phyloP scores from a whole-genome alignment of 92 coral and sea anemone genomes.

The Parazoanthus atlanticus region DNA sequence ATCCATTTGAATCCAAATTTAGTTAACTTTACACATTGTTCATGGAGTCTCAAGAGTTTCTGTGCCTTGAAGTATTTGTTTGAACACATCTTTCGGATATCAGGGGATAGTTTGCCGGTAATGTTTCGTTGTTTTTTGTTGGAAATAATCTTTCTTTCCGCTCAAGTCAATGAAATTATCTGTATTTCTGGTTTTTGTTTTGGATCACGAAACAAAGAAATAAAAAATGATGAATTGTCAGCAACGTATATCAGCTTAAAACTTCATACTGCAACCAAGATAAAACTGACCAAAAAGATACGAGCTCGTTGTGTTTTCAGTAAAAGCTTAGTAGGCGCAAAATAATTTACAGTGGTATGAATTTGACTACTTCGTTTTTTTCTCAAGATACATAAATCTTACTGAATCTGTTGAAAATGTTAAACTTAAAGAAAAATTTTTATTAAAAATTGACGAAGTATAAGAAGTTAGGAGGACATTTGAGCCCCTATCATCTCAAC shows the following conservation, averaged over 20 bases:
- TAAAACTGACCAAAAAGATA: not conserved
- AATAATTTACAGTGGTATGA: too few species aligned
- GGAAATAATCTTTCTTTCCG: not conserved
- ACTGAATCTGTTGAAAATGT: not conserved
- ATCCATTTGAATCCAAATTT: too few species aligned
- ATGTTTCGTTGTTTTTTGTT: not conserved
- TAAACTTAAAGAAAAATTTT: too few species aligned
- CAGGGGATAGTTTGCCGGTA: not conserved
- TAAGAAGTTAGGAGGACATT: too few species aligned
- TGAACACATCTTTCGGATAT: not conserved
- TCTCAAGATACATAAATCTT: not conserved
- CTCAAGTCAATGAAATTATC: too few species aligned
- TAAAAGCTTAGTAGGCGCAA: not conserved
- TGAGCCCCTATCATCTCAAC: not conserved
- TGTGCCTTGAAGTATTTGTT: constrained; percentile 7
- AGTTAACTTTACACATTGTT: not conserved
- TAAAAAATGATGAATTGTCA: too few species aligned
- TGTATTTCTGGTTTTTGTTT: not conserved
- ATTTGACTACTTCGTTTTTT: too few species aligned
- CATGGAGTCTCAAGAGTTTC: not conserved
- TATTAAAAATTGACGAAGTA: too few species aligned
- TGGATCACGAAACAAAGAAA: not conserved
- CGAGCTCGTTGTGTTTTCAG: not conserved
- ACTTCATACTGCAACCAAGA: not conserved
- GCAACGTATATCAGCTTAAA: not conserved